Evolutionary conservation across 2,113 vertebrate genomes (phyloP), one percentile per base, ranked within the genome.

Genomic region (Caranx ignobilis): DNA sequence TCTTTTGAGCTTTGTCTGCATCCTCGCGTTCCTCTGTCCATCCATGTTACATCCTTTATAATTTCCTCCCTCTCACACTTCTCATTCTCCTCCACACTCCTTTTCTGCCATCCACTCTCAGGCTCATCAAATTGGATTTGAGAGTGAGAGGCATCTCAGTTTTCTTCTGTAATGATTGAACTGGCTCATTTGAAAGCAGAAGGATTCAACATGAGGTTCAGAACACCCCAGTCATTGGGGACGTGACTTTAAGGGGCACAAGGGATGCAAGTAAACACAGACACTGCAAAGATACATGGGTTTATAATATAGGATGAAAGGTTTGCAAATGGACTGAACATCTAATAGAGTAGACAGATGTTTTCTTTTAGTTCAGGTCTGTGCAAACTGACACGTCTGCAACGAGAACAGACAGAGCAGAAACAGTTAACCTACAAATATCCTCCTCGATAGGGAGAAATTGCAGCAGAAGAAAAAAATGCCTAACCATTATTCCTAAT

Each of bases 101-200:
- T 45, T 65, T 43, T 13, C 19, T 19, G 26, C 37, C 18, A 47
- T 67, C 54, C 72, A 35, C 63, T 13, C 59, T 71, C 18, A 68
- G 43, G 52, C 57, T 77, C 67, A 79, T 83, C 68, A 72, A 71
- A 85, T 85, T 77, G 54, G 79, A 81, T 77, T 81, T 81, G 69
- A 64, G 59, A 56, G 45, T 71, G 56, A 81, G 67, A 81, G 41
- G 50, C 65, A 77, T 81, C 71, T 78, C 45, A 64, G 70, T 83
- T 84, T 74, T 71, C 71, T 55, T 77, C 72, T 71, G 68, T n/a
- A 70, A 76, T 82, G 52, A 80, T 62, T 83, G 68, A 83, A 85
- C 32, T 79, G 75, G 77, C 56, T 45, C 47, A 54, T 41, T 64
- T 80, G 62, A 81, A 75, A 69, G 48, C 70, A 62, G 26, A 55